These are phyloP conservation scores for Hippoglossus hippoglossus DNA, from an alignment of 2,797 vertebrate genomes.

Conservation along the genomic window DNA sequence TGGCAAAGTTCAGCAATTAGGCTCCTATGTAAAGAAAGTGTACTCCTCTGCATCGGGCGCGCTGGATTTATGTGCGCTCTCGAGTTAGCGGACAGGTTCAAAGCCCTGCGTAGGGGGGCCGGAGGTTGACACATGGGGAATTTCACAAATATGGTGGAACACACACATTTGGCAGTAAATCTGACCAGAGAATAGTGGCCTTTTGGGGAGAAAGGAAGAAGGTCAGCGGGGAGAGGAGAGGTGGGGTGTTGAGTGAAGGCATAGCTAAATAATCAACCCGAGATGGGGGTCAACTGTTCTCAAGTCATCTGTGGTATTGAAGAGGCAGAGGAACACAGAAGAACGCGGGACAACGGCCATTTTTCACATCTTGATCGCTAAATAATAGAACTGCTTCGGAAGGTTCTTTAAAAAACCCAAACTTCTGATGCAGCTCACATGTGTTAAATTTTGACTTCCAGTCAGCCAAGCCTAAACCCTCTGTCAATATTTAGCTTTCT, in stretches of 20 bases:
- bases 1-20: constrained; percentile 99
- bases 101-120: constrained; percentile 86
- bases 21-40: constrained; percentile 88
- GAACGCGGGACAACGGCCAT: constrained; percentile 9
- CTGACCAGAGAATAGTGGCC: constrained; percentile 76
- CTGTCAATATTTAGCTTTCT: constrained; percentile 84
- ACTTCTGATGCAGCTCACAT: constrained; percentile 38
- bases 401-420: constrained; percentile 30
- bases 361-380: constrained; percentile 36
- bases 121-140: constrained; percentile 89
- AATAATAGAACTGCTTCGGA: constrained; percentile 45
- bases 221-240: constrained; percentile 62
- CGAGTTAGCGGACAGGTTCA: constrained; percentile 90
- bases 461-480: constrained; percentile 70
- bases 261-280: constrained; percentile 74
- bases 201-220: constrained; percentile 62
- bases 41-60: constrained; percentile 78
- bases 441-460: constrained; percentile 76
- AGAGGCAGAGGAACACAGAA: constrained; percentile 29
- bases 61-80: constrained; percentile 93
- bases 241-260: constrained; percentile 70
- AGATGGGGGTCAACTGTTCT: constrained; percentile 65
- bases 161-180: constrained; percentile 88
- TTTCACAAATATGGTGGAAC: constrained; percentile 91
- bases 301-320: constrained; percentile 69